Percentiles rank a stretch among this genome's conserved stretches.
Evolutionary conservation across 1,140 invertebrate genomes (phyloP).

Genomic region (Maniola jurtina): DNA sequence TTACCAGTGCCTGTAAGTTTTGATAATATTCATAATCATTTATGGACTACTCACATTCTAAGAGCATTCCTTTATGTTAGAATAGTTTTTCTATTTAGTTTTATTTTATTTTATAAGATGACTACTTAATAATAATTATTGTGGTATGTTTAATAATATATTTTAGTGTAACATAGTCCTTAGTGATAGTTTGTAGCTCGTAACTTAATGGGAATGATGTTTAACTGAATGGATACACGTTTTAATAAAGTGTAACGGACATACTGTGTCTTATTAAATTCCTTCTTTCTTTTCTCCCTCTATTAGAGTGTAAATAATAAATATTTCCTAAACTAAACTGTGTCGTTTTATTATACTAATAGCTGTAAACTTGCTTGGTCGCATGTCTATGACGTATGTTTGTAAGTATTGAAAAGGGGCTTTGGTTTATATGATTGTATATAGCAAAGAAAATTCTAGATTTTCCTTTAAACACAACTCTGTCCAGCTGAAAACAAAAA

Average conservation of each 20-base stretch:
- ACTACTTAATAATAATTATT: slow-evolving; percentile 34
- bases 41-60: slow-evolving; percentile 45
- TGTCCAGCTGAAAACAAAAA: no score
- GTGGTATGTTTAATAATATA: background rate
- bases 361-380: slow-evolving; percentile 28
- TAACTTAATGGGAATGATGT: slow-evolving; percentile 28
- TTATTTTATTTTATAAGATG: slow-evolving; percentile 36
- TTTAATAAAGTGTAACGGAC: slow-evolving; percentile 56
- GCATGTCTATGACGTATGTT: slow-evolving; percentile 15
- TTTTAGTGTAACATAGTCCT: slow-evolving; percentile 20
- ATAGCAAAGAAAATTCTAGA: no score
- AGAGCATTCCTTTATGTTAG: slow-evolving; percentile 49
- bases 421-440: background rate
- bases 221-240: slow-evolving; percentile 31
- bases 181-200: slow-evolving; percentile 8
- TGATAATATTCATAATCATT: slow-evolving; percentile 67
- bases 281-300: slow-evolving; percentile 41
- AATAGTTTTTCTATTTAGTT: slow-evolving; percentile 21
- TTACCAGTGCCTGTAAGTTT: slow-evolving; percentile 73
- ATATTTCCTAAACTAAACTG: slow-evolving; percentile 43
- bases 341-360: slow-evolving; percentile 63
- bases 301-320: slow-evolving; percentile 53
- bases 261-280: slow-evolving; percentile 54
- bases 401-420: background rate
- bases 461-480: no score